These are phyloP conservation scores for Talpa occidentalis DNA, from an alignment of 2,113 vertebrate species.

Conservation along the genomic window DNA sequence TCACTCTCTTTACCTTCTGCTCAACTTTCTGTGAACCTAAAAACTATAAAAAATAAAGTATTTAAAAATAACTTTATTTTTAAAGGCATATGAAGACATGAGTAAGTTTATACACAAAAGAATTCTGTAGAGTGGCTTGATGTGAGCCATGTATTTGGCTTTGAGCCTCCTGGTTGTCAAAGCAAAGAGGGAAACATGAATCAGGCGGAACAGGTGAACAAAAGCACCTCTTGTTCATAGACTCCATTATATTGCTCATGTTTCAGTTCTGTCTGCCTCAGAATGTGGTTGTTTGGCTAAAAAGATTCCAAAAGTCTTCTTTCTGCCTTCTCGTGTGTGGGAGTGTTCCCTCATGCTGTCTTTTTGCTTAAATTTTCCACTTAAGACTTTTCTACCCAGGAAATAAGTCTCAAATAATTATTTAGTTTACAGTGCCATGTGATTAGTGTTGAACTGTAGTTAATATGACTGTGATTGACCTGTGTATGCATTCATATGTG, in stretches of 20 bases:
- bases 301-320: neutral
- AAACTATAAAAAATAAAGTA: neutral
- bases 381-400: neutral
- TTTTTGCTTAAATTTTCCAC: neutral
- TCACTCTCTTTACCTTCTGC: neutral
- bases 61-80: neutral
- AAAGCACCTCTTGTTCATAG: neutral
- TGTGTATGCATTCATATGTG: neutral
- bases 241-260: neutral
- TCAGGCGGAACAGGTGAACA: neutral
- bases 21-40: neutral
- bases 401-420: neutral
- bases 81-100: neutral
- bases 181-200: neutral
- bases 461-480: neutral
- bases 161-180: neutral
- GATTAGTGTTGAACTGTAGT: neutral
- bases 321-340: neutral
- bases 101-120: neutral
- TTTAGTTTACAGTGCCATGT: neutral
- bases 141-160: neutral
- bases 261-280: neutral
- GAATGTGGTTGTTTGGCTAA: neutral
- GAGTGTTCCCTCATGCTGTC: neutral
- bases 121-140: neutral